Conservation (phyloP, 2,113 vertebrate species). For the human (Homo sapiens) region GRCh38 chr12:48482001-48482500, state of each 20-base stretch:
- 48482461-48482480: neutral
- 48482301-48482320: neutral
- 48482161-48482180: neutral
- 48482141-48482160: neutral
- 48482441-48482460: conserved; percentile 70
- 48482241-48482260: neutral
- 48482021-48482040: neutral
- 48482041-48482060: neutral
- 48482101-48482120: neutral
- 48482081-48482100: neutral
- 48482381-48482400: neutral
- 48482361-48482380: neutral
- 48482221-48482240: conserved; percentile 6
- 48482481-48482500: neutral
- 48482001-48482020: neutral
- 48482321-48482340: neutral
- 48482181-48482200: neutral
- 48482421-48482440: conserved; percentile 51
- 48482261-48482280: neutral
- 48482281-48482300: neutral
- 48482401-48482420: neutral
- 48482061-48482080: neutral
- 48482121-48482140: conserved; percentile 16
- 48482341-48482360: neutral
- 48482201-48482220: neutral